Conservation (phyloP, 2,888 invertebrate species). For the Pherbina coryleti region DNA sequence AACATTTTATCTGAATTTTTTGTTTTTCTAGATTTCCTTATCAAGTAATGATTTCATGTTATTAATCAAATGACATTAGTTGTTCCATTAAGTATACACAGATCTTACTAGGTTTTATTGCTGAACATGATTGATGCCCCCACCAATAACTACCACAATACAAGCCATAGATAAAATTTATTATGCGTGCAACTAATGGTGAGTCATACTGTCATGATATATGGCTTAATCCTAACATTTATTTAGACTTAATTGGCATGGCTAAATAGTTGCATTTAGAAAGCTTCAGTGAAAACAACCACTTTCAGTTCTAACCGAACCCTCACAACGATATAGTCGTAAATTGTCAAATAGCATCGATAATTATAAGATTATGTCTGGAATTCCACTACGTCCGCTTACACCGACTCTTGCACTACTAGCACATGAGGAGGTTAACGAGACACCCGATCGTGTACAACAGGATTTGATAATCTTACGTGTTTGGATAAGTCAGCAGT, state of each 20-base stretch:
- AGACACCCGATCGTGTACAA: slow-evolving; percentile 69
- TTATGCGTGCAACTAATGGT: no score
- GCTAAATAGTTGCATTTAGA: slow-evolving; percentile 9
- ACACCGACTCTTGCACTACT: slow-evolving; percentile 60
- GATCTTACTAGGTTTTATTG: no score
- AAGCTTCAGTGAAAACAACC: background rate
- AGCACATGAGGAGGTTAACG: slow-evolving; percentile 70
- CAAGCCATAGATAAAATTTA: no score
- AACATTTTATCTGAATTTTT: no score
- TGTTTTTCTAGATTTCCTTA: no score
- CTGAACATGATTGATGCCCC: no score
- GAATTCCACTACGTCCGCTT: slow-evolving; percentile 55
- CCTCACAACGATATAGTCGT: background rate
- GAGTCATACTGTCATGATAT: no score
- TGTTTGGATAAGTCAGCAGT: slow-evolving; percentile 71
- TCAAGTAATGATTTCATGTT: no score
- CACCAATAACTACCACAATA: no score
- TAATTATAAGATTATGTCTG: background rate
- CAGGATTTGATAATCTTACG: slow-evolving; percentile 70
- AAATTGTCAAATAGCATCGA: background rate
- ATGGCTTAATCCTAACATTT: background rate
- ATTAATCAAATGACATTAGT: no score
- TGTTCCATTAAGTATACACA: no score
- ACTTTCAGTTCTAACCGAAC: background rate
- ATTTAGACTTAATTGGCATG: background rate